These are phyloP conservation scores for Thermophis baileyi DNA, from an alignment of 2,113 vertebrate species.

Conservation along the genomic window DNA sequence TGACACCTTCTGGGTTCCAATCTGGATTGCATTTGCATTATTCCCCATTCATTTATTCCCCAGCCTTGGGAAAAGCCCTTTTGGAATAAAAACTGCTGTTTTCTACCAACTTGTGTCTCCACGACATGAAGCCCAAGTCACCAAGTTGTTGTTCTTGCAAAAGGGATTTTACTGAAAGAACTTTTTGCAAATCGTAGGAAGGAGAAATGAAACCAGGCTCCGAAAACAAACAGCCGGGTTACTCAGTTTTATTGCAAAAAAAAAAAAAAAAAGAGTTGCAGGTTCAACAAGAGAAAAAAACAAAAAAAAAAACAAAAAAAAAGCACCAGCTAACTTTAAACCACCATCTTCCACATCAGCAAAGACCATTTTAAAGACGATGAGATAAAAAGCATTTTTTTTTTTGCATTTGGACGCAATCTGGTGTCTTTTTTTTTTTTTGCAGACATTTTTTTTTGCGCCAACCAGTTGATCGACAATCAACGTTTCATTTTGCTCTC, in stretches of 20 bases:
- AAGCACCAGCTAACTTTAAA: neutral
- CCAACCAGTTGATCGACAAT: neutral
- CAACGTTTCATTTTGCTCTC: neutral
- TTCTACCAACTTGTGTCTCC: neutral
- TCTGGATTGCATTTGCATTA: neutral
- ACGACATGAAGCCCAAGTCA: neutral
- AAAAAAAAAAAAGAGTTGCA: neutral
- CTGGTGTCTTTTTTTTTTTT: neutral
- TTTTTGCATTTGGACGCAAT: neutral
- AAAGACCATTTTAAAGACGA: neutral
- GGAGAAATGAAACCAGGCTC: neutral
- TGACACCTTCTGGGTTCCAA: neutral
- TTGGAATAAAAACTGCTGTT: neutral
- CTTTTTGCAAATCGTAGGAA: neutral
- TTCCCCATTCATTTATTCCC: neutral
- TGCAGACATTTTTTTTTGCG: neutral
- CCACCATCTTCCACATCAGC: neutral
- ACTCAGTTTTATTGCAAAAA: neutral
- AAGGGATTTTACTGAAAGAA: neutral
- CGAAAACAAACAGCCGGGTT: neutral
- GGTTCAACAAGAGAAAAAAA: neutral
- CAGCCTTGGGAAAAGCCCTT: too few relatives aligned
- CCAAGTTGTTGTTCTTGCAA: neutral
- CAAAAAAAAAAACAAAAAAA: accelerated
- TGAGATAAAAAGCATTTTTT: neutral